Evolutionary conservation across 2,113 vertebrate species (phyloP), one percentile per base, ranked within the genome.

Genomic region (Arenaria interpres): DNA sequence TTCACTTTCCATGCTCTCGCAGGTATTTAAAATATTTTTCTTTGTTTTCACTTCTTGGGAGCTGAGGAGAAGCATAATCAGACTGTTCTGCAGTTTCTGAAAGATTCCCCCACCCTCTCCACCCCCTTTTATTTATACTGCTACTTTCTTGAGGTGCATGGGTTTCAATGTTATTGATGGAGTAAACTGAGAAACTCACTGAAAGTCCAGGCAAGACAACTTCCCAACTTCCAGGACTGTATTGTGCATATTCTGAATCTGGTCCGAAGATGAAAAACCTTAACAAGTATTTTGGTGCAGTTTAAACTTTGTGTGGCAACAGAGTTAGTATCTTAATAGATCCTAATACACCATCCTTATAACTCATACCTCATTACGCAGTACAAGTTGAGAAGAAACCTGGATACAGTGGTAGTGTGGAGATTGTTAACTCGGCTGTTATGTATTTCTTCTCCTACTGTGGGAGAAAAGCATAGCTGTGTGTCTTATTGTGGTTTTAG

Each of bases 361-460:
- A 72, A 63, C 10, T 63, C 4, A 3, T 8, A 24, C 17, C 15
- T 81, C 17, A 16, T 62, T 87, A 74, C 25, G 12, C 16, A n/a
- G 11, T 76, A 33, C 14, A 43, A 53, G 24, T 24, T 5, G 53
- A 63, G 73, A 54, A 63, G n/a, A 59, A 90, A 51, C 4, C 5
- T 51, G 9, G 39, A 12, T 37, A 28, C 33, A 30, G 18, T 10
- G 37, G 53, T 35, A 63, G 19, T 17, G 16, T 22, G 45, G 68
- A 50, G 7, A 3, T 28, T 37, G 67, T 59, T 66, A 56, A 73
- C 25, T 72, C 23, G 41, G 14, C 51, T 77, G 10, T 63, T 81
- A 16, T 0, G 1, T 53, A 17, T 28, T 32, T 71, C 14, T n/a
- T 62, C 83, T 87, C 12, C 3, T 62, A 2, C 54, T 0, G 0